Evolutionary conservation across 2,113 vertebrate species (phyloP).

Genomic region (Chlorodrepanis virens): DNA sequence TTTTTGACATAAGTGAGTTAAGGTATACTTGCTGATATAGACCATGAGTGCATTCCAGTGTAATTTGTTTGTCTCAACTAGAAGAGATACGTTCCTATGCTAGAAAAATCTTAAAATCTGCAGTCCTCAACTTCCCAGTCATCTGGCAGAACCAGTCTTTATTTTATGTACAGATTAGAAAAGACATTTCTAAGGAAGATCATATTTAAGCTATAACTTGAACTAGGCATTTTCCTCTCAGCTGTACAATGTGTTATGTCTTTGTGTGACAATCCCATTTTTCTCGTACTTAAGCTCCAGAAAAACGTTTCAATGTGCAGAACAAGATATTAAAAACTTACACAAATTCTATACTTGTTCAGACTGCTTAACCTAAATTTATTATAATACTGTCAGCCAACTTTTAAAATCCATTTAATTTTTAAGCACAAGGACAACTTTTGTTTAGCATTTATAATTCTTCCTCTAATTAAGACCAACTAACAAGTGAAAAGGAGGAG

Average conservation of each 20-base stretch:
- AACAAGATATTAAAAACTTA: neutral
- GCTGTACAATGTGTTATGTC: neutral
- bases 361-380: slow-evolving; percentile 3
- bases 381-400: neutral
- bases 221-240: neutral
- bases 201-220: neutral
- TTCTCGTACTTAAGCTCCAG: neutral
- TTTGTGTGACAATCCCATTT: neutral
- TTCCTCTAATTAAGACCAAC: neutral
- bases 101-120: neutral
- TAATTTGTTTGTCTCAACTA: neutral
- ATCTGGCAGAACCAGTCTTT: neutral
- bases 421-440: neutral
- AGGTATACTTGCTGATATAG: neutral
- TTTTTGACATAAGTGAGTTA: neutral
- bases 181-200: neutral
- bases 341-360: neutral
- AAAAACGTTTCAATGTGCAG: neutral
- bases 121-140: neutral
- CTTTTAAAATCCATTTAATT: neutral
- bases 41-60: neutral
- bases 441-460: neutral
- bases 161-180: neutral
- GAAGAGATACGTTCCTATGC: neutral
- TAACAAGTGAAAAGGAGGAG: neutral